These are phyloP conservation scores for Emys orbicularis DNA, from an alignment of 2,797 vertebrate genomes.

Conservation along the genomic window DNA sequence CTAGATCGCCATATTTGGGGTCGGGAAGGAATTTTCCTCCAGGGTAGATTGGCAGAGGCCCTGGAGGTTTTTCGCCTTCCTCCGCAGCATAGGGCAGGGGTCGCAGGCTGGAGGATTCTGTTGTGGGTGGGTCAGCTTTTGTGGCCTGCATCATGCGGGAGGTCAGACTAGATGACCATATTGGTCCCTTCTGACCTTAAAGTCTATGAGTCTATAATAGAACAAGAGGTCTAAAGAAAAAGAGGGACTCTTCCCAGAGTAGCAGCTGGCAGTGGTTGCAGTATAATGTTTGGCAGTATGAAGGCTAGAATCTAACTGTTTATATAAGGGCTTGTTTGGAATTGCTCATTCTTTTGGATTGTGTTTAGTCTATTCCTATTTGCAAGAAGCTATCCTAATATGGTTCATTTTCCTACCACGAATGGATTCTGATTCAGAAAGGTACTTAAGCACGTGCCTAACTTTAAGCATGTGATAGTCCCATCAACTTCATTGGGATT, in stretches of 20 bases:
- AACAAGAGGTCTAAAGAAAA: slow-evolving; percentile 59
- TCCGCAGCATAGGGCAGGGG: too few species aligned
- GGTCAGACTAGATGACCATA: too few species aligned
- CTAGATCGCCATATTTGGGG: too few species aligned
- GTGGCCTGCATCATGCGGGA: too few species aligned
- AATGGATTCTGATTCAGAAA: background rate
- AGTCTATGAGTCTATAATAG: too few species aligned
- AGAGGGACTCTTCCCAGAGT: background rate
- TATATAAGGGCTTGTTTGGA: background rate
- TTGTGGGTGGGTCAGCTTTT: too few species aligned
- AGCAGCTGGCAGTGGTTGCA: accelerated
- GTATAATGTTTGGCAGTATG: accelerated
- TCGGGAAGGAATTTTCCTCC: too few species aligned
- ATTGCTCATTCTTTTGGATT: background rate
- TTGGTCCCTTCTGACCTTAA: too few species aligned
- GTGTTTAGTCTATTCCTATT: background rate
- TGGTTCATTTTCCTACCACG: background rate
- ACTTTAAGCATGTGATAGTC: background rate
- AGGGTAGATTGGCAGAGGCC: too few species aligned
- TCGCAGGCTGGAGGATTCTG: too few species aligned
- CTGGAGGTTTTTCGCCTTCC: too few species aligned
- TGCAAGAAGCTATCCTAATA: background rate
- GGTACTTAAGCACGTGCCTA: accelerated
- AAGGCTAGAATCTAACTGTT: background rate
- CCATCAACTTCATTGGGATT: background rate